A percentile compares a stretch with the other conserved stretches of the same genome.
Conservation (phyloP, 2,888 invertebrate genomes). For the Eurytoma californica region DNA sequence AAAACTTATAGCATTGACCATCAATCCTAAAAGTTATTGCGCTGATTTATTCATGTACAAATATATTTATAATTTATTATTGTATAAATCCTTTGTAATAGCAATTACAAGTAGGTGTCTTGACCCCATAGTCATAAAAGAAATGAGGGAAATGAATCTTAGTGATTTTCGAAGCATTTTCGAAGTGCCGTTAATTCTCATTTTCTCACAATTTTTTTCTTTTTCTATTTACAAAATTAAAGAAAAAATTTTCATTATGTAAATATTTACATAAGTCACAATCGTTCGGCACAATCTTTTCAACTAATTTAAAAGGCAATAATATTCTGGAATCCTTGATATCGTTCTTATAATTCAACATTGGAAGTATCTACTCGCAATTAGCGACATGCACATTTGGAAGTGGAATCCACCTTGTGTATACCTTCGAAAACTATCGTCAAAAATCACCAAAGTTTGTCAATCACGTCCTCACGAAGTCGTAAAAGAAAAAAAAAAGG, state of each 20-base stretch:
- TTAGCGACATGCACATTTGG: too few species aligned
- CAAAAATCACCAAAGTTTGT: too few species aligned
- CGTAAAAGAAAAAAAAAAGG: background rate
- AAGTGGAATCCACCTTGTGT: too few species aligned
- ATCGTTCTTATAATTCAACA: too few species aligned
- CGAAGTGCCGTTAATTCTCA: background rate
- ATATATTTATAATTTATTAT: background rate
- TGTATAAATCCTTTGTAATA: background rate
- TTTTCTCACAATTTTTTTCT: background rate
- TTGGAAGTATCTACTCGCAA: too few species aligned
- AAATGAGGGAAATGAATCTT: background rate
- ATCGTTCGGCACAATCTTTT: too few species aligned
- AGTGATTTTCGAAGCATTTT: conserved; percentile 8
- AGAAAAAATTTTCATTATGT: background rate
- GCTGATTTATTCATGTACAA: background rate
- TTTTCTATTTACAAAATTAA: conserved; percentile 3
- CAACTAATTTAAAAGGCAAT: too few species aligned
- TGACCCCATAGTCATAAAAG: conserved; percentile 17
- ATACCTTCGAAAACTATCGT: too few species aligned
- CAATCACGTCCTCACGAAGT: too few species aligned
- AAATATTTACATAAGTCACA: background rate
- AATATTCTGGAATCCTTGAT: too few species aligned
- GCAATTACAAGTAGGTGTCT: background rate
- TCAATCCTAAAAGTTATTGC: too few species aligned
- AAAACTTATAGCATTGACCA: too few species aligned